phyloP scores from a whole-genome alignment of 2,113 vertebrate species.

The Ptyas mucosa region DNA sequence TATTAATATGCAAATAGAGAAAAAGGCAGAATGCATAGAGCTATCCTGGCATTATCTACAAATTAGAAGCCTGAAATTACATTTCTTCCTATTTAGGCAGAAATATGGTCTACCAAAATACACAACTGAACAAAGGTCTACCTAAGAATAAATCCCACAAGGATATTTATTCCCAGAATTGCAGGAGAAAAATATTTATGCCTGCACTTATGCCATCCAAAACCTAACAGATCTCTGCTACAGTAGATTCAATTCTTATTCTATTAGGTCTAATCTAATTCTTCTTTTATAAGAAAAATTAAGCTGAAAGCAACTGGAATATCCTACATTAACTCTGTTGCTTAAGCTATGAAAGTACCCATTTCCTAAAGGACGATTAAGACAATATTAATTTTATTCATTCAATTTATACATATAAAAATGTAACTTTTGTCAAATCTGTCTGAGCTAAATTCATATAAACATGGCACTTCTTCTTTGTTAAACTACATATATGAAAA shows the following conservation, averaged over 20 bases:
- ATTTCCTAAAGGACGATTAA: not conserved
- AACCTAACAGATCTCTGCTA: not conserved
- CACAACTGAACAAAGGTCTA: not conserved
- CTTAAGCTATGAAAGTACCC: slow-evolving; percentile 12
- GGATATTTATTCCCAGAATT: not conserved
- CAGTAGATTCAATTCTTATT: slow-evolving; percentile 33
- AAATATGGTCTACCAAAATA: not conserved
- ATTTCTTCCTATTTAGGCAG: not conserved
- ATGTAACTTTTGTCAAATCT: slow-evolving; percentile 8
- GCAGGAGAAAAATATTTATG: not conserved
- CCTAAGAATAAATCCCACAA: not conserved
- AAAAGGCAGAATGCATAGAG: slow-evolving; percentile 49
- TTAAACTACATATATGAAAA: not conserved
- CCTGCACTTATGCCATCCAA: not conserved
- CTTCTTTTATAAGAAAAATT: slow-evolving; percentile 28
- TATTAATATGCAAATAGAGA: slow-evolving; percentile 72
- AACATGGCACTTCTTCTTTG: not conserved
- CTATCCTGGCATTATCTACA: slow-evolving; percentile 55
- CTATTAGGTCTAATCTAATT: slow-evolving; percentile 37
- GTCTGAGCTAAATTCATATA: not conserved
- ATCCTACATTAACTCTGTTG: not conserved
- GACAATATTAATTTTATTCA: not conserved
- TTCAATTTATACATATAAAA: not conserved
- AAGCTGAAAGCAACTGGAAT: slow-evolving; percentile 15
- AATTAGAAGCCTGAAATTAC: not conserved